Base-by-base conservation (phyloP, 1,140 invertebrate genomes). In the Microplitis mediator region DNA sequence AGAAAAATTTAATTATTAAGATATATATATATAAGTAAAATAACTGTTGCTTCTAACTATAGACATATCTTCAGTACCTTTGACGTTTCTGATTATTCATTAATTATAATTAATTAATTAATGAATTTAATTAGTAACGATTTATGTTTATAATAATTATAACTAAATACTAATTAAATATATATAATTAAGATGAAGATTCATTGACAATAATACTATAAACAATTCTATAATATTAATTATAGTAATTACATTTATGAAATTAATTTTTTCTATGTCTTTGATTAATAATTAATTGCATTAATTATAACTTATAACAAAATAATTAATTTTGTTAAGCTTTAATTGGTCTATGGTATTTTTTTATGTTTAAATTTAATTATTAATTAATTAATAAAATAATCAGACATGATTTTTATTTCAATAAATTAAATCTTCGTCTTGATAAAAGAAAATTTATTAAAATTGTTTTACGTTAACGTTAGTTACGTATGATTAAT, bases 31-130 rank as follows among this genome's bases (percentile, higher is more conserved):
- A 54, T 54, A 56, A 16, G 52, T 56, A 14, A 8, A 56, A 56
- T 56, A 9, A 45, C 11, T 45, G 39, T 45, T 45, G 39, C 8
- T 45, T 45, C 5, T 45, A 56, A 61, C 58, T 31, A 9, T 61
- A 32, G 58, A 61, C 58, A 61, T 61, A 61, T 61, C 58, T 32
- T 61, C 58, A 5, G 58, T 61, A 61, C 58, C 58, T 61, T 11
- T 31, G 6, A 32, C 8, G 31, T 31, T 61, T 32, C 58, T 61
- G 14, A 61, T 61, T 11, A 32, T 56, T 56, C 52, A 31, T 31
- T 31, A 9, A 31, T 13, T 8, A 60, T 60, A 31, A 60, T 8
- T 11, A 32, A 54, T n/a, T n/a, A n/a, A 23, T 23, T 23, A 23
- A 23, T 23, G 23, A 23, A 23, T 4, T 54, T 54, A 23, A 14